Conservation (phyloP, 2,888 invertebrate genomes). For the Onthophagus sagittarius region DNA sequence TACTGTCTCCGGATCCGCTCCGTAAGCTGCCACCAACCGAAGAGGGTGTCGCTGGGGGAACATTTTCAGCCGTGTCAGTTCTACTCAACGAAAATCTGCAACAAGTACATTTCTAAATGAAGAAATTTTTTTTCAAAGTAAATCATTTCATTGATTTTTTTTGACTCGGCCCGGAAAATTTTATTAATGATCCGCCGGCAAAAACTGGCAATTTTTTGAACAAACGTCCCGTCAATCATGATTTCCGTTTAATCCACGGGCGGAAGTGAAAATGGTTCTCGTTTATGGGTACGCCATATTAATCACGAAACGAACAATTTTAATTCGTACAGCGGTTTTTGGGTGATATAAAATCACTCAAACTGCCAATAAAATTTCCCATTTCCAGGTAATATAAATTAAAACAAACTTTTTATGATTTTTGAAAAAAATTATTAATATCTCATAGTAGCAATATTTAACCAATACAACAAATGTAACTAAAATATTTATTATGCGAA, state of each 20-base stretch:
- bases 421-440: no score
- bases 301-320: not conserved
- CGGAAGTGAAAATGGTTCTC: not conserved
- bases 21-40: constrained; percentile 34
- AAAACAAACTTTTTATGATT: no score
- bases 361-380: no score
- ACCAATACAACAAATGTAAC: not conserved
- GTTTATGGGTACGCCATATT: not conserved
- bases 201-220: not conserved
- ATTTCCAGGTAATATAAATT: no score
- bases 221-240: not conserved
- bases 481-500: not conserved
- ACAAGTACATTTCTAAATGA: constrained; percentile 23
- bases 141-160: no score
- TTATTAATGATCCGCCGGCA: not conserved
- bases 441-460: not conserved
- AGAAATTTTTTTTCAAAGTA: no score
- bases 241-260: not conserved
- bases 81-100: constrained; percentile 48
- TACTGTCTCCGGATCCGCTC: constrained; percentile 47
- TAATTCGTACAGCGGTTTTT: not conserved
- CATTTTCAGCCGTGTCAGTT: constrained; percentile 43
- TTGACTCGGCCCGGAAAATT: not conserved
- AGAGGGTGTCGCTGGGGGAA: constrained; percentile 34
- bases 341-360: not conserved